Evolutionary conservation across 2,888 invertebrate species (phyloP).

Genomic region (Clusia tigrina): DNA sequence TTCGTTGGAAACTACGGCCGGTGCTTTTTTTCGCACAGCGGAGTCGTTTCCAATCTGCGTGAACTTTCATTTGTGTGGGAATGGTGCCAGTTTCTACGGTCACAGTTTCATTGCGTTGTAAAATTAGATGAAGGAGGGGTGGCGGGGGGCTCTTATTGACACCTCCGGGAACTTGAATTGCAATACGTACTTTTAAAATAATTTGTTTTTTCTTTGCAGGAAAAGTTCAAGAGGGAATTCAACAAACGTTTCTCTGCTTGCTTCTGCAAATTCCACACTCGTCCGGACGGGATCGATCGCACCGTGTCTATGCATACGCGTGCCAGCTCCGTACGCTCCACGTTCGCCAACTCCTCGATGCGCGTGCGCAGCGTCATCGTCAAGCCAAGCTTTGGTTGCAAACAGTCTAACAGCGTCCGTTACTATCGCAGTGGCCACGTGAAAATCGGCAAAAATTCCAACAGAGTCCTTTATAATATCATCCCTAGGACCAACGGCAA

Average conservation of each 20-base stretch:
- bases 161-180: too few species aligned
- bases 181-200: too few species aligned
- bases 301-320: constrained; percentile 62
- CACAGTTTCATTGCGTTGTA: too few species aligned
- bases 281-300: constrained; percentile 55
- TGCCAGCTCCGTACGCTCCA: constrained; percentile 62
- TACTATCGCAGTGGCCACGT: constrained; percentile 21
- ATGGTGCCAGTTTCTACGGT: too few species aligned
- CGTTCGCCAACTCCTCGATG: constrained; percentile 58
- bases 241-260: constrained; percentile 74
- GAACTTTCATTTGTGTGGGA: too few species aligned
- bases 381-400: constrained; percentile 18
- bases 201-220: constrained; percentile 66
- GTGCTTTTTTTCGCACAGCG: too few species aligned
- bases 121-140: too few species aligned
- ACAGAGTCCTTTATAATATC: constrained; percentile 23
- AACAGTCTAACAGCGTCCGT: background rate
- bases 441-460: constrained; percentile 33
- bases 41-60: too few species aligned
- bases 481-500: constrained; percentile 30
- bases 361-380: constrained; percentile 55
- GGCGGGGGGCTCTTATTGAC: too few species aligned
- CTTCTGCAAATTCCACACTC: constrained; percentile 59
- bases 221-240: constrained; percentile 82
- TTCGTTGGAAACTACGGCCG: too few species aligned